Evolutionary conservation across 2,113 vertebrate species (phyloP), one percentile per base, ranked within the genome.

Genomic region (Hystrix cristata): DNA sequence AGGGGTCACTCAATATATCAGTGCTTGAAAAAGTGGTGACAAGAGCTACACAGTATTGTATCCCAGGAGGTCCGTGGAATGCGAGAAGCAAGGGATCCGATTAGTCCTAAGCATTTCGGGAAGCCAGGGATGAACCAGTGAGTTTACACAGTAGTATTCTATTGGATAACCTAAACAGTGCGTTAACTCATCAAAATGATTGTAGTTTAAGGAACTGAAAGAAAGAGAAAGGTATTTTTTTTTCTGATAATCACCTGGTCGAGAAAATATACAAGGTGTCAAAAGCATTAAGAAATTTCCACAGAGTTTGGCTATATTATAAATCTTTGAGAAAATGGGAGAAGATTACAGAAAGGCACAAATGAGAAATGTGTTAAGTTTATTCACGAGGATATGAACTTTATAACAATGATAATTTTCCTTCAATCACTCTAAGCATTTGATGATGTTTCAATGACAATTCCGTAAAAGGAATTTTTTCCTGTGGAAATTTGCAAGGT

Each of bases 311-410:
- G 15, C 46, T 74, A 62, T 62, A 88, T 67, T 85, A 71, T 25
- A 18, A 53, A 46, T 46, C 38, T 88, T 88, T 74, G 55, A 60
- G 80, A 72, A 89, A 86, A 57, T 34, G 25, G 29, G 62, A 80
- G 38, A 72, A 74, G 74, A 53, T 34, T 87, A 15, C 92, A 25
- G 67, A 57, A 87, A 74, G 83, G 2, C 2, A 65, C n/a, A 94
- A 91, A 69, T 87, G n/a, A 78, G 14, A 88, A 94, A 84, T 92
- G 4, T 60, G 43, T 57, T 64, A 29, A 43, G 2, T 72, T 95
- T 94, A 87, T 92, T 84, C 53, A 90, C 69, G 51, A 92, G 67
- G 83, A 51, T 59, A 43, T 76, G 4, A 72, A 51, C 79, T 92
- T 62, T 60, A 79, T 79, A 55, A 72, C 27, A 90, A 67, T 65